Evolutionary conservation across 2,113 vertebrate genomes (phyloP).

Genomic region (Cariama cristata): DNA sequence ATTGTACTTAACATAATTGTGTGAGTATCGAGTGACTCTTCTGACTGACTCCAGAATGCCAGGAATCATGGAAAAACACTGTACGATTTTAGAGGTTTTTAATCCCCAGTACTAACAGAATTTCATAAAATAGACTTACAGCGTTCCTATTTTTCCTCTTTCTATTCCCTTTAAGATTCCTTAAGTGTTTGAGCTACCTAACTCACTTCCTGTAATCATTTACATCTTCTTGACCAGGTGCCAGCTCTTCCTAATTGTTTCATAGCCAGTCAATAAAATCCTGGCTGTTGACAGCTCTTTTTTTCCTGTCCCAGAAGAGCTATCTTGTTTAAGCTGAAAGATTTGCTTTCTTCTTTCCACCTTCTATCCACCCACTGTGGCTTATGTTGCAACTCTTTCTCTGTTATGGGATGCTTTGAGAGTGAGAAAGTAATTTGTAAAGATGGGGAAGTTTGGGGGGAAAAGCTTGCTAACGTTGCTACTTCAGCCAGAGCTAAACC

Average conservation of each 20-base stretch:
- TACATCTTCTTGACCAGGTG: not conserved
- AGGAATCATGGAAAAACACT: not conserved
- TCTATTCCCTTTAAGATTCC: not conserved
- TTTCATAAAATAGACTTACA: not conserved
- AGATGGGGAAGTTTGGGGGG: not conserved
- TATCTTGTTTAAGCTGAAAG: not conserved
- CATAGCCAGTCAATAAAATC: not conserved
- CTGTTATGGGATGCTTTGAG: not conserved
- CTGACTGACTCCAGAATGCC: not conserved
- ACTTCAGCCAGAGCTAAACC: not conserved
- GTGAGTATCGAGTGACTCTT: not conserved
- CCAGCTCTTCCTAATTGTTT: not conserved
- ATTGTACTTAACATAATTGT: conserved; percentile 38
- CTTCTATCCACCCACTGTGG: not conserved
- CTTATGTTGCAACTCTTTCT: not conserved
- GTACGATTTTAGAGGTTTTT: not conserved
- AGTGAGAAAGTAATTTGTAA: not conserved
- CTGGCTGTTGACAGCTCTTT: not conserved
- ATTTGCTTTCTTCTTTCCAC: not conserved
- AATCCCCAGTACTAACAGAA: not conserved
- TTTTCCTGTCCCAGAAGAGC: not conserved
- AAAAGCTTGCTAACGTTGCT: not conserved
- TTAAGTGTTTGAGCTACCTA: not conserved
- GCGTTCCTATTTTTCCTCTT: not conserved
- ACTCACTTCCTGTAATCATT: not conserved